phyloP scores from a whole-genome alignment of 2,797 vertebrate species.

The Sebastes oblongus region DNA sequence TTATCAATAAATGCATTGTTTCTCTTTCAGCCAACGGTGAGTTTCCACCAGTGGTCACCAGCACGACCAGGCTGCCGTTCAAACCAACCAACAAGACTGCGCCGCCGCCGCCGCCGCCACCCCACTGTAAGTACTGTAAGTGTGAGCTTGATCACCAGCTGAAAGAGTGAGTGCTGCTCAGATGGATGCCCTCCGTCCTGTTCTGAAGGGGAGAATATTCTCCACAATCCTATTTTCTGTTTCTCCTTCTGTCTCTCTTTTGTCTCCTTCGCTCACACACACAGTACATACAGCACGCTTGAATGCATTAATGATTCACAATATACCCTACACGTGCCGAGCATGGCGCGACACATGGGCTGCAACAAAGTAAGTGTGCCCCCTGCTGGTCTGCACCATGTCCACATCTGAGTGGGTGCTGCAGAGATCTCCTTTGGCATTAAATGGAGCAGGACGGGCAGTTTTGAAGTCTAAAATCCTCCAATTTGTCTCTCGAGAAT shows the following conservation, averaged over 20 bases:
- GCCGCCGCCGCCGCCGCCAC: no score
- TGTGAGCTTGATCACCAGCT: constrained; percentile 22
- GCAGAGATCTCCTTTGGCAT: constrained; percentile 65
- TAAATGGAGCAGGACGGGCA: constrained; percentile 74
- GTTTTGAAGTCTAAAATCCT: constrained; percentile 74
- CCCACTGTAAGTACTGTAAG: constrained; percentile 65
- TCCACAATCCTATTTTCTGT: background rate
- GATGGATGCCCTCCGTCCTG: background rate
- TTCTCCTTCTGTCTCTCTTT: constrained; percentile 13
- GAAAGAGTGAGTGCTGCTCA: background rate
- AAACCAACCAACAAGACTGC: constrained; percentile 10
- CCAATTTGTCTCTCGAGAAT: constrained; percentile 77
- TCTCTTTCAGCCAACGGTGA: constrained; percentile 82
- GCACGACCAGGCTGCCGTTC: constrained; percentile 42
- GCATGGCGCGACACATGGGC: constrained; percentile 1
- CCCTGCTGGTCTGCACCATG: constrained; percentile 55
- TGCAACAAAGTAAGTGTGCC: constrained; percentile 75
- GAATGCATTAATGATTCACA: constrained; percentile 43
- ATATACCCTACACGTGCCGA: constrained; percentile 31
- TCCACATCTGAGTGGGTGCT: constrained; percentile 28
- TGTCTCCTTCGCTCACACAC: background rate
- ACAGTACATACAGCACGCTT: background rate
- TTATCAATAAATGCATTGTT: constrained; percentile 33
- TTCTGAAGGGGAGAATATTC: background rate
- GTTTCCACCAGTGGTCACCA: constrained; percentile 76